These are phyloP conservation scores for Stenichneumon culpator DNA, from an alignment of 2,888 invertebrate species.

Conservation along the genomic window DNA sequence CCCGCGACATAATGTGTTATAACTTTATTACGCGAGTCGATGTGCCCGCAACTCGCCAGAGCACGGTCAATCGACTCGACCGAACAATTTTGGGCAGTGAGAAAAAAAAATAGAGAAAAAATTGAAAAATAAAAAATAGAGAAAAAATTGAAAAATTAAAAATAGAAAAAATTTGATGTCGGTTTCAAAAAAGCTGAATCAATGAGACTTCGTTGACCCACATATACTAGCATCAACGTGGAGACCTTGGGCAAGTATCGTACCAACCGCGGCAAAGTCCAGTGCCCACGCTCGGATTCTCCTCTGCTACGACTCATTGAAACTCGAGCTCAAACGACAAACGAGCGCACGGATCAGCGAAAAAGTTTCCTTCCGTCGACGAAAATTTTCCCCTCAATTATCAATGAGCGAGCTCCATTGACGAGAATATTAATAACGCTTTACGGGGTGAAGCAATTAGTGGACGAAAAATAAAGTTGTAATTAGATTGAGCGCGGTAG, in stretches of 20 bases:
- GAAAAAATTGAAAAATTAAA: not conserved
- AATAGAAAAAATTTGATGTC: not conserved
- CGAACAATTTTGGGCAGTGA: not conserved
- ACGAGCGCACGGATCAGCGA: constrained; percentile 33
- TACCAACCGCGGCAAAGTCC: not conserved
- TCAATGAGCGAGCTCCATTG: not conserved
- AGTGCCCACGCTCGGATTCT: constrained; percentile 4
- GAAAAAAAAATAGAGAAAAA: not conserved
- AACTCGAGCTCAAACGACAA: constrained; percentile 49
- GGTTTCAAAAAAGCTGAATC: constrained; percentile 13
- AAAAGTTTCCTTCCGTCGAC: not conserved
- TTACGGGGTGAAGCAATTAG: not conserved
- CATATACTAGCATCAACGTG: not conserved
- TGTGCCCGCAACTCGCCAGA: not conserved
- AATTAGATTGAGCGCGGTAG: too few species aligned
- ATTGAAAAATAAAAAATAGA: not conserved
- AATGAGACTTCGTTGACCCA: constrained; percentile 29
- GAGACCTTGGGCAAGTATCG: constrained; percentile 8
- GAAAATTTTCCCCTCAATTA: not conserved
- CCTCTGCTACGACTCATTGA: constrained; percentile 49
- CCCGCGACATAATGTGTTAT: constrained; percentile 39
- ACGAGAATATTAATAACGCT: not conserved
- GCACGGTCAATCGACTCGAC: not conserved
- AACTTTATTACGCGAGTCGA: not conserved
- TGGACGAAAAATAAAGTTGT: too few species aligned